A percentile compares a stretch with the other conserved stretches of the same genome.
These are phyloP conservation scores for Australoheros facetus DNA, from an alignment of 2,797 vertebrate species.

Conservation along the genomic window DNA sequence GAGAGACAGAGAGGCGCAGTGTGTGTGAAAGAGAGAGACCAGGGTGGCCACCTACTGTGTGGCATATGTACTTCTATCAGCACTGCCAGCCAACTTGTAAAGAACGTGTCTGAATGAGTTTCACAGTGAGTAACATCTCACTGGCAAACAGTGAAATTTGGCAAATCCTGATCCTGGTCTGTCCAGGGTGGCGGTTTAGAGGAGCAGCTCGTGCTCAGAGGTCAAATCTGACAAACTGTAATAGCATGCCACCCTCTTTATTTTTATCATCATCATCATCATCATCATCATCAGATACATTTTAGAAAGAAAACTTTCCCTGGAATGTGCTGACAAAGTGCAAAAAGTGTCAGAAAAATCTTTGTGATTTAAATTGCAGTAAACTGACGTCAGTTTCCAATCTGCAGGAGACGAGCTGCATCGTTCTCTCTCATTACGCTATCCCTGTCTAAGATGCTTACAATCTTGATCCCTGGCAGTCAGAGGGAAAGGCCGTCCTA, in stretches of 20 bases:
- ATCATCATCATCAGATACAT: not conserved
- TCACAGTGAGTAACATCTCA: constrained; percentile 29
- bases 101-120: constrained; percentile 39
- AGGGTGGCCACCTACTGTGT: constrained; percentile 36
- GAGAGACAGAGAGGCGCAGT: not conserved
- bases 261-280: not conserved
- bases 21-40: constrained; percentile 1
- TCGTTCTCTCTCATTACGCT: constrained; percentile 41
- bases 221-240: not conserved
- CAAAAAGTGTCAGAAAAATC: not conserved
- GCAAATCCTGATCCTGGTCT: constrained; percentile 5
- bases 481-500: constrained; percentile 42
- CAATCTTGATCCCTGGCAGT: constrained; percentile 51
- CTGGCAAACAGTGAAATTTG: constrained; percentile 23
- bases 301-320: not conserved
- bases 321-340: constrained; percentile 9
- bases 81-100: constrained; percentile 36
- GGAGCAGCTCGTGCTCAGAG: not conserved
- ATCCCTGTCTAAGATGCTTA: constrained; percentile 54
- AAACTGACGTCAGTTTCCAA: not conserved
- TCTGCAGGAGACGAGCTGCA: constrained; percentile 9
- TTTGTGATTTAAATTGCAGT: not conserved
- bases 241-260: not conserved
- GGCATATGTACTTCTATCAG: constrained; percentile 46
- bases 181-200: not conserved